Base-by-base conservation (phyloP, 2,113 vertebrate species). In the Laticauda colubrina region DNA sequence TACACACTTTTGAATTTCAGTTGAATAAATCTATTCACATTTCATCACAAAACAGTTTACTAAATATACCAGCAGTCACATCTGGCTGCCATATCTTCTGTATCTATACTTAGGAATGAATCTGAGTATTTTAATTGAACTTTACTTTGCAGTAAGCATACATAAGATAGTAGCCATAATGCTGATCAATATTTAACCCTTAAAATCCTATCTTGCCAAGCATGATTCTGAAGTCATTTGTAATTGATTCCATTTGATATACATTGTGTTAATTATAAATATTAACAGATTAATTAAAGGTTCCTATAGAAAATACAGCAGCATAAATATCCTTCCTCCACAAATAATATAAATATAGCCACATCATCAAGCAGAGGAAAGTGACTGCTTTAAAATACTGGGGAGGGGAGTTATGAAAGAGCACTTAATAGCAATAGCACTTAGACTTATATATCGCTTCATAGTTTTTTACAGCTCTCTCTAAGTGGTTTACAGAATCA, bases 1-100 rank as follows among this genome's bases (percentile, higher is more conserved):
- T 45, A 88, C 56, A 92, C 95, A 93, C 93, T 89, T 94, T 91
- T 4, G 14, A 11, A 6, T 93, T 96, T 96, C 75, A 93, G 53
- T 56, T 93, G 91, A 94, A 54, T 48, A 89, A 45, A 91, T 89
- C 92, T 92, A 92, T 51, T 90, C 23, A 51, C 85, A 95, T 95
- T 93, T 89, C 53, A 34, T 69, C 21, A 75, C 89, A 89, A 51
- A 95, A 69, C 24, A 55, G 87, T 91, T 91, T 45, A 56, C 89
- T 8, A 0, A 94, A 69, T 39, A 81, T 43, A 43, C 4, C 89
- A 89, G 56, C 89, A n/a, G 26, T 0, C 0, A 61, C 1, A 51
- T 6, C 53, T 54, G 7, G 39, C 57, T 29, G 23, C 21, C n/a
- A 91, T 10, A 26, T 43, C 12, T 23, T 57, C 15, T 91, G 21